Base-by-base conservation (phyloP, 2,113 vertebrate genomes). In the Catharus minimus region DNA sequence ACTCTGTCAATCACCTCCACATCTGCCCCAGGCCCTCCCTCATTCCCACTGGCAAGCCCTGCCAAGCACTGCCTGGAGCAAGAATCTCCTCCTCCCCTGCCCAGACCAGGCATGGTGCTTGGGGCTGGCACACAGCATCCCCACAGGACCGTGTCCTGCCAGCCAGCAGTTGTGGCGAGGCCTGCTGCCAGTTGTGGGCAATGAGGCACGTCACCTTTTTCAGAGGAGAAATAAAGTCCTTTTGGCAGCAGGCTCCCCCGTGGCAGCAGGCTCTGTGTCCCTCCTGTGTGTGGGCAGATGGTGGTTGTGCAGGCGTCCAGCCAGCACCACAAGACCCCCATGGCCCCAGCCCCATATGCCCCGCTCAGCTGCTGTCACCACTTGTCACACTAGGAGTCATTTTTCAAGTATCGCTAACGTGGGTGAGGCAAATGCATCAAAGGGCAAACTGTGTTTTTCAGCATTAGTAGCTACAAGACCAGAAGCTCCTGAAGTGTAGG, bases 1-100 rank as follows among this genome's bases (percentile, higher is more conserved):
- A 33, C 5, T 41, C 30, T 72, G 18, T 30, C 24, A 5, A 0
- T 9, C 0, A 0, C 28, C 22, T n/a, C 43, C 2, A 3, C 16
- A 7, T 56, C 30, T 53, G 41, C 13, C 62, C 16, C 9, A 9
- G 22, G 47, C 24, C 10, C 8, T 80, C 44, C 22, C 18, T 50
- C 4, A 0, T 19, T 80, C 28, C 49, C 4, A 2, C 26, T 53
- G 72, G 9, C 36, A 84, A 57, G 15, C 8, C 18, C 47, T 83
- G 65, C 22, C 52, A 82, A 66, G 5, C 13, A 5, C 27, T 61
- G n/a, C 32, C 26, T 38, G 65, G 22, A 52, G 53, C 74, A 78
- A 33, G 23, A 20, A 53, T 5, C 10, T 82, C 19, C 20, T 80
- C 52, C 10, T 77, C 2, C 21, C 20, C 6, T 0, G 0, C 15